Conservation (phyloP, 1,140 invertebrate genomes). For the Drosophila littoralis region DNA sequence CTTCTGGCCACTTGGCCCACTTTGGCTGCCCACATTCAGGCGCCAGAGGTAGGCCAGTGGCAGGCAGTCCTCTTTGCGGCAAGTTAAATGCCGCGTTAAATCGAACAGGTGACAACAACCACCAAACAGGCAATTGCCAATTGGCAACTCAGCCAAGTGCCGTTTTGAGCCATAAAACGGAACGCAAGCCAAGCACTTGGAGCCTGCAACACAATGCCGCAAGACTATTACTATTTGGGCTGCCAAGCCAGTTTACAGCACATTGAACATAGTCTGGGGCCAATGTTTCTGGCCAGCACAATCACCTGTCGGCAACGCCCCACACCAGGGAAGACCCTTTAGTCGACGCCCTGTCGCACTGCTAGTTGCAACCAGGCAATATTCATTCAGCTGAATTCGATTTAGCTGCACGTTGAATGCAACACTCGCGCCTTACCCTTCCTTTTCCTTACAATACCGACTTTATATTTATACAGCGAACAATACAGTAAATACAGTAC, state of each 20-base stretch:
- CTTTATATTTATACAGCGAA: too few relatives aligned
- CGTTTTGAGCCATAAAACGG: slow-evolving; percentile 7
- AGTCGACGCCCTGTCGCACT: too few relatives aligned
- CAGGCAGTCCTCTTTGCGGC: not conserved
- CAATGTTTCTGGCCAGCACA: slow-evolving; percentile 6
- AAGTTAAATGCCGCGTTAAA: slow-evolving; percentile 46
- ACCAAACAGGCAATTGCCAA: not conserved
- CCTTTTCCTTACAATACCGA: too few relatives aligned
- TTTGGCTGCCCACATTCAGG: too few relatives aligned
- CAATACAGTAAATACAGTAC: too few relatives aligned
- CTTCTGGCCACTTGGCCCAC: not conserved
- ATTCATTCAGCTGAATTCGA: too few relatives aligned
- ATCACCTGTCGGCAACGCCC: not conserved
- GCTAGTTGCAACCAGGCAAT: too few relatives aligned
- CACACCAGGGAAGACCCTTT: too few relatives aligned
- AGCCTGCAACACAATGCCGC: not conserved
- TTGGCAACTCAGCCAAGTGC: slow-evolving; percentile 1
- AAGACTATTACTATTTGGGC: slow-evolving; percentile 58
- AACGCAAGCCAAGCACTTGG: slow-evolving; percentile 16
- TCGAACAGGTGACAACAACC: slow-evolving; percentile 31
- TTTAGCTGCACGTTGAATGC: too few relatives aligned
- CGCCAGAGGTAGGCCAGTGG: too few relatives aligned
- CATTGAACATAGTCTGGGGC: slow-evolving; percentile 47
- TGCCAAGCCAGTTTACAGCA: slow-evolving; percentile 48
- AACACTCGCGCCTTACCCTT: too few relatives aligned